A percentile compares a stretch with the other conserved stretches of the same genome.
These are phyloP conservation scores for Pangasius mekongensis DNA, from an alignment of 2,797 vertebrate genomes.

Conservation along the genomic window DNA sequence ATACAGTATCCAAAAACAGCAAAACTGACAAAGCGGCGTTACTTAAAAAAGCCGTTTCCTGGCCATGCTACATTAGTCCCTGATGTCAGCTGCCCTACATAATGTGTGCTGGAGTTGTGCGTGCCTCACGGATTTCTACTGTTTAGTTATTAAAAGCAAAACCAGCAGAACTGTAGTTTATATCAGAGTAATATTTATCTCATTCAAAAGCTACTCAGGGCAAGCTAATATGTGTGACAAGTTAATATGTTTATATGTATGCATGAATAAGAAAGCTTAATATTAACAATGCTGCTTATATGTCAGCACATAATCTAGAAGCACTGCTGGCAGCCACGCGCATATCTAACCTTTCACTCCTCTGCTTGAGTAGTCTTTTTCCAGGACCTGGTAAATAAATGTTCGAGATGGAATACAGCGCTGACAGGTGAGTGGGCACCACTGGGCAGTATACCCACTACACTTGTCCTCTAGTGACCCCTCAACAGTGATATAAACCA, in stretches of 20 bases:
- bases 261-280: neutral
- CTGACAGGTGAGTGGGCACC: constrained; percentile 29
- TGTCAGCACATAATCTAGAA: neutral
- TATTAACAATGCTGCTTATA: neutral
- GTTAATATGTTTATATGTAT: neutral
- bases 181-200: neutral
- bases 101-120: neutral
- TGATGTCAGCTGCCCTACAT: constrained; percentile 6
- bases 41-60: constrained; percentile 23
- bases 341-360: constrained; percentile 28
- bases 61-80: neutral
- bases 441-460: neutral
- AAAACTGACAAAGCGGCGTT: constrained; percentile 13
- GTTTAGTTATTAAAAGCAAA: neutral
- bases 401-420: constrained; percentile 6
- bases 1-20: constrained; percentile 26
- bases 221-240: neutral
- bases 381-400: constrained; percentile 46
- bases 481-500: constrained; percentile 22
- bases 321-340: constrained; percentile 15
- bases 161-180: neutral
- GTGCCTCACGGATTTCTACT: constrained; percentile 22
- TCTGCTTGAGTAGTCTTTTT: constrained; percentile 39
- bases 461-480: constrained; percentile 40
- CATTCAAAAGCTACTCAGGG: neutral